Evolutionary conservation across 2,888 invertebrate species (phyloP), one percentile per base, ranked within the genome.

Genomic region (Aphidoletes aphidimyza): DNA sequence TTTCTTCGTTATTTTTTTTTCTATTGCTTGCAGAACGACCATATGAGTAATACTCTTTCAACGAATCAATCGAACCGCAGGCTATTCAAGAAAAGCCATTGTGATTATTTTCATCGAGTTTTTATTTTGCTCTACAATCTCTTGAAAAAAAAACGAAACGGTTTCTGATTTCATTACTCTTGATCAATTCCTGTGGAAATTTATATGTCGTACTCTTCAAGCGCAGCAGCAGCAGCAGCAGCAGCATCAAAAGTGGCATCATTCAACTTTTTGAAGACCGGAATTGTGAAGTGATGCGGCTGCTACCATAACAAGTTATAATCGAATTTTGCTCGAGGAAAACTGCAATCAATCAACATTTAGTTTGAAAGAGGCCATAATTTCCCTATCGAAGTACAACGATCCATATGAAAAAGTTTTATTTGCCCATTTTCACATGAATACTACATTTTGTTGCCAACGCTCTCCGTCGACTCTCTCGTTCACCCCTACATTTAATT

Each of bases 331-430:
- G 37, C 81, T 30, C 37, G 37, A 37, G 37, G 37, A 37, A 37
- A 37, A 81, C 37, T 81, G 81, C 81, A 81, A 81, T 81, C 81
- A 81, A 81, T 81, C 81, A 81, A 37, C 39, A 81, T 81, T 81
- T 36, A 69, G 69, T 69, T 81, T 81, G 81, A 81, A 69, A 81
- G 37, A 37, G 81, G 81, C 81, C 14, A 69, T 69, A 69, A 69
- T 69, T 69, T 69, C 69, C 69, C 69, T 69, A 69, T 54, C 54
- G 54, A 54, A 54, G 54, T 30, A 69, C 30, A 69, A 69, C 69
- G 30, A 69, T 1, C 69, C 22, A 30, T 1, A 69, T 69, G 69
- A 69, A 30, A 34, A 69, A 69, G 6, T 30, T 69, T 69, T 69
- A 19, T 30, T 69, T 69, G 26, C 30, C 5, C 22, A 5, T 2